phyloP scores from a whole-genome alignment of 2,888 invertebrate species.

The Rhopalosiphum nymphaeae region DNA sequence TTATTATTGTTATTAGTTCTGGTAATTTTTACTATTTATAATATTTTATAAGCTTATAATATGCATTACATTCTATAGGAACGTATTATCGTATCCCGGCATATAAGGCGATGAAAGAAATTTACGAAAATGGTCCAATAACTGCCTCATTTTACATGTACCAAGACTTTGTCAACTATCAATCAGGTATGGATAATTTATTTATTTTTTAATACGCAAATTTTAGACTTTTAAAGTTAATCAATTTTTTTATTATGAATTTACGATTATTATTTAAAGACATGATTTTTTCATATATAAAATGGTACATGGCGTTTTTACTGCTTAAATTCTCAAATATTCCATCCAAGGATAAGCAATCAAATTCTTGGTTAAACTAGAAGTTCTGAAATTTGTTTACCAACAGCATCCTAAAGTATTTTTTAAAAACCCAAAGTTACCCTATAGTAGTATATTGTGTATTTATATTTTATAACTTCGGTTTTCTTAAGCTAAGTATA shows the following conservation, averaged over 20 bases:
- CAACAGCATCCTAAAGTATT: too few species aligned
- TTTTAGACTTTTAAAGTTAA: background rate
- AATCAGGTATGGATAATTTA: conserved; percentile 57
- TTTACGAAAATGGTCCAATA: conserved; percentile 66
- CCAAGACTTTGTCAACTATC: conserved; percentile 64
- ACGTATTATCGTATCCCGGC: conserved; percentile 31
- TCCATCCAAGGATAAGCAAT: background rate
- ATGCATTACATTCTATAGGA: background rate
- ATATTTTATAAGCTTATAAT: background rate
- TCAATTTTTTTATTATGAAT: background rate
- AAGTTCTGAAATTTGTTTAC: too few species aligned
- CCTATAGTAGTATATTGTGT: too few species aligned
- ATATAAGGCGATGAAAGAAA: conserved; percentile 62
- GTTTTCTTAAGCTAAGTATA: too few species aligned
- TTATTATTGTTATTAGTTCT: too few species aligned
- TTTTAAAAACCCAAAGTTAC: too few species aligned
- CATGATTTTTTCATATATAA: background rate
- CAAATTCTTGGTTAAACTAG: background rate
- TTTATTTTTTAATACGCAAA: background rate
- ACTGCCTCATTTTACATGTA: conserved; percentile 63
- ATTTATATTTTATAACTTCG: too few species aligned
- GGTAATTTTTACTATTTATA: background rate
- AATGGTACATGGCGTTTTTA: background rate
- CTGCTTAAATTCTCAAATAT: background rate
- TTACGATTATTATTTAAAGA: background rate